These are phyloP conservation scores for Nibea coibor DNA, from an alignment of 2,113 vertebrate genomes.

Conservation along the genomic window DNA sequence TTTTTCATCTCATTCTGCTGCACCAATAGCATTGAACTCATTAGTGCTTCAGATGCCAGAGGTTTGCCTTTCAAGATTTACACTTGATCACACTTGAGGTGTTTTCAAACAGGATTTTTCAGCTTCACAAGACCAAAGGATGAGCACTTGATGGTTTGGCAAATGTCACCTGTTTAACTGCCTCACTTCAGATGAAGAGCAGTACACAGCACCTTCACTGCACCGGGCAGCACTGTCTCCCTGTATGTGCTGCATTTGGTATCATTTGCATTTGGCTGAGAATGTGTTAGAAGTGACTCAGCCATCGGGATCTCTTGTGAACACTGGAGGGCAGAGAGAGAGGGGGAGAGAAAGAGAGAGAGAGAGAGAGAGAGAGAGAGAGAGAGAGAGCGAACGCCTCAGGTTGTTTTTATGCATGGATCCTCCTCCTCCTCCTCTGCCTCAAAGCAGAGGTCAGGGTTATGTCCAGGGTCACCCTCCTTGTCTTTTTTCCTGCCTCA, in stretches of 20 bases:
- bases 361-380: neutral
- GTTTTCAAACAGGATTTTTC: neutral
- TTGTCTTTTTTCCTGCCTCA: conserved; percentile 31
- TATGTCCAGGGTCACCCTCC: conserved; percentile 38
- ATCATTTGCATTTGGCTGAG: neutral
- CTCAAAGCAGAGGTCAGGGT: conserved; percentile 59
- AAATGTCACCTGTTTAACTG: neutral
- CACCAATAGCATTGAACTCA: neutral
- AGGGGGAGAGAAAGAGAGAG: neutral
- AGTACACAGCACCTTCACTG: neutral
- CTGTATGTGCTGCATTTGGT: neutral
- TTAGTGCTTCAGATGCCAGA: neutral
- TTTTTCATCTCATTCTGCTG: neutral
- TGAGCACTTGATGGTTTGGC: neutral
- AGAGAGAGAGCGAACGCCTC: neutral
- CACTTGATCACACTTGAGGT: neutral
- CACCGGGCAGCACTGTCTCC: neutral
- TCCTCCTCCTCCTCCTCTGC: conserved; percentile 27
- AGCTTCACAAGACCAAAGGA: neutral
- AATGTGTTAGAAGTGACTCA: neutral
- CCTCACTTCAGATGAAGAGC: neutral
- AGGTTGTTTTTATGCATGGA: conserved; percentile 27
- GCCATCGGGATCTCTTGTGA: conserved; percentile 5
- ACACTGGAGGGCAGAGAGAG: conserved; percentile 12
- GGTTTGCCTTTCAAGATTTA: neutral